Conservation (phyloP, 2,888 invertebrate species). For the Caenorhabditis sp. region DNA sequence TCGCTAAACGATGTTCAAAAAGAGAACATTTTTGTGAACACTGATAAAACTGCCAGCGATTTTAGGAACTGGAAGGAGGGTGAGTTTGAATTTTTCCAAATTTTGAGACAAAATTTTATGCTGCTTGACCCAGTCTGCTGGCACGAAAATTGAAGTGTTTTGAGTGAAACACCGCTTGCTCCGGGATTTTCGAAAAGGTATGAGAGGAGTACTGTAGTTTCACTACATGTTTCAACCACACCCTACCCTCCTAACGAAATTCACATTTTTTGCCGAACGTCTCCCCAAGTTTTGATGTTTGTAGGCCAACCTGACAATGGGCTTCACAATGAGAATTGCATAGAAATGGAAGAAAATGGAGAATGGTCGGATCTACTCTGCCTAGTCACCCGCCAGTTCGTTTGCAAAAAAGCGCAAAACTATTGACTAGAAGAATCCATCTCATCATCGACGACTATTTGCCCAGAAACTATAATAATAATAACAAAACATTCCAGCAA, state of each 20-base stretch:
- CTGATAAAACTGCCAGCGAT: slow-evolving; percentile 25
- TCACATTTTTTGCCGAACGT: too few species aligned
- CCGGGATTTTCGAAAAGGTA: too few species aligned
- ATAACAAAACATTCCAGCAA: too few species aligned
- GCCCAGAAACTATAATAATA: too few species aligned
- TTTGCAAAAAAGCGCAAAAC: slow-evolving; percentile 39
- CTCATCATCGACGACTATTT: too few species aligned
- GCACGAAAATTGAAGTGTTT: too few species aligned
- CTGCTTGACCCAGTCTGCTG: background rate
- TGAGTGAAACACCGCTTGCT: too few species aligned
- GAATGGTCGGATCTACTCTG: slow-evolving; percentile 54
- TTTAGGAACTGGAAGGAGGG: slow-evolving; percentile 25
- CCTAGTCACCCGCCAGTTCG: slow-evolving; percentile 46
- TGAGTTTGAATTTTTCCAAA: background rate
- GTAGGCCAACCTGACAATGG: slow-evolving; percentile 56
- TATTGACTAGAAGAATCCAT: slow-evolving; percentile 10
- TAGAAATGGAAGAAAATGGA: slow-evolving; percentile 40
- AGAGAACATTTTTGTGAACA: slow-evolving; percentile 47
- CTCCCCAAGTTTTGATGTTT: too few species aligned
- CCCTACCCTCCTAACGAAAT: too few species aligned
- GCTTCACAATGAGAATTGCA: slow-evolving; percentile 60
- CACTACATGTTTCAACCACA: too few species aligned
- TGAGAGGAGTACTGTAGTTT: too few species aligned
- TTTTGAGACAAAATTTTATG: background rate
- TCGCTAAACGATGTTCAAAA: slow-evolving; percentile 56